Evolutionary conservation across 2,888 invertebrate species (phyloP).

Genomic region (Plagodis pulveraria): DNA sequence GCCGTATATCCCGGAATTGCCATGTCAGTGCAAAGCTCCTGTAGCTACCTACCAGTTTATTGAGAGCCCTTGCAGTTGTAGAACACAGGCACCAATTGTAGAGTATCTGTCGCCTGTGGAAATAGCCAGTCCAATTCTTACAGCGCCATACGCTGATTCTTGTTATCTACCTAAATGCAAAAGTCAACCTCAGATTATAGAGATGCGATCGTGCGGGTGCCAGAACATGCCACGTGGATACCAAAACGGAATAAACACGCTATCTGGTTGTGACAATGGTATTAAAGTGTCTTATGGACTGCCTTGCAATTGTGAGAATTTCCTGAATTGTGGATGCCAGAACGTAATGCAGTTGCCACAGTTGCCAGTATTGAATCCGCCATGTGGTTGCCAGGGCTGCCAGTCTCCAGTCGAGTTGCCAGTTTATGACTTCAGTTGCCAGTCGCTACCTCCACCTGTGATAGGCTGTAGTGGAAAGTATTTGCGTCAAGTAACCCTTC

Average conservation of each 20-base stretch:
- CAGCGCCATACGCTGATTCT: constrained; percentile 5
- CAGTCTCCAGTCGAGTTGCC: constrained; percentile 28
- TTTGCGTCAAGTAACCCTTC: constrained; percentile 61
- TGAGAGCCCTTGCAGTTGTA: constrained; percentile 4
- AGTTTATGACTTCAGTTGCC: constrained; percentile 31
- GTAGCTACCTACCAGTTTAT: constrained; percentile 1
- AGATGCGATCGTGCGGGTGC: constrained; percentile 8
- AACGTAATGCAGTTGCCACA: constrained; percentile 9
- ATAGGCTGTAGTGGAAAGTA: constrained; percentile 46
- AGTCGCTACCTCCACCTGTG: constrained; percentile 19
- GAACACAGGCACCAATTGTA: constrained; percentile 2
- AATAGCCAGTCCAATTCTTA: constrained; percentile 5
- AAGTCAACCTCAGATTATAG: constrained; percentile 2
- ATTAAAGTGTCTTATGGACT: not conserved
- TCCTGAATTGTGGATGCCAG: constrained; percentile 5
- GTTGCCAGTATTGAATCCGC: constrained; percentile 14
- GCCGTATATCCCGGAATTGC: not conserved
- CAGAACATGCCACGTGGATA: constrained; percentile 15
- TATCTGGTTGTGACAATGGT: not conserved
- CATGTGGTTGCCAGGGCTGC: constrained; percentile 24
- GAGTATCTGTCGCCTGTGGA: constrained; percentile 8
- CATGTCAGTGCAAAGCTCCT: not conserved
- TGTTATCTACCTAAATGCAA: constrained; percentile 1
- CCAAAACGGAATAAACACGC: constrained; percentile 1
- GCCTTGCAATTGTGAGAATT: constrained; percentile 14